A percentile compares a stretch with the other conserved stretches of the same genome.
phyloP scores from a whole-genome alignment of 2,888 invertebrate species.

The Ecliptopera silaceata region DNA sequence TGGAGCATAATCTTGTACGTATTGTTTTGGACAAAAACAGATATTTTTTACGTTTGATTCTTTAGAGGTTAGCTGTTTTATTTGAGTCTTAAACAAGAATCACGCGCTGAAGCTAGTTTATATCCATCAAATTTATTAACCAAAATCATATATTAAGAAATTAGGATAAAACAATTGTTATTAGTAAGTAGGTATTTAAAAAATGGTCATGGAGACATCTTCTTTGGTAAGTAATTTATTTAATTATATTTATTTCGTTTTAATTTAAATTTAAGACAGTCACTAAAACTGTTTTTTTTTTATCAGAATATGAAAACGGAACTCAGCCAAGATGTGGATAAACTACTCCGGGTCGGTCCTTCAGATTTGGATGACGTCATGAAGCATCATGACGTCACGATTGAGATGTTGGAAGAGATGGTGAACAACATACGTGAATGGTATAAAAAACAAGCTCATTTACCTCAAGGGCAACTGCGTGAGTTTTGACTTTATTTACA shows the following conservation, averaged over 20 bases:
- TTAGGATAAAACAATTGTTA: neutral
- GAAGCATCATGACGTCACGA: slow-evolving; percentile 2
- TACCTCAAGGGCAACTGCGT: slow-evolving; percentile 54
- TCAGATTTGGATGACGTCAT: slow-evolving; percentile 8
- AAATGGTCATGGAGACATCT: neutral
- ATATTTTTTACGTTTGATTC: too few relatives aligned
- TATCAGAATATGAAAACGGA: slow-evolving; percentile 9
- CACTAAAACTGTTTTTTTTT: neutral
- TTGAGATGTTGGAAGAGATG: neutral
- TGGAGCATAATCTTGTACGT: neutral
- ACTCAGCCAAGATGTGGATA: slow-evolving; percentile 7
- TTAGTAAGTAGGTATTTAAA: neutral
- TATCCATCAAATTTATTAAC: too few relatives aligned
- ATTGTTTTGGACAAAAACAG: too few relatives aligned
- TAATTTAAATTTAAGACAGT: too few relatives aligned
- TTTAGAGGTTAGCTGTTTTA: too few relatives aligned
- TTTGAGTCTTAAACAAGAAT: too few relatives aligned
- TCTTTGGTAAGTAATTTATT: neutral
- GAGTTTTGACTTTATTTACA: slow-evolving; percentile 29
- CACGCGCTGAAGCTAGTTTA: too few relatives aligned
- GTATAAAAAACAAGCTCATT: slow-evolving; percentile 58
- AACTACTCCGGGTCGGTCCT: neutral
- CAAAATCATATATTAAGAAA: too few relatives aligned
- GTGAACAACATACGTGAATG: slow-evolving; percentile 44
- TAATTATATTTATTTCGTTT: neutral